Evolutionary conservation across 2,888 invertebrate species (phyloP), one percentile per base, ranked within the genome.

Genomic region (Adelphocoris suturalis): DNA sequence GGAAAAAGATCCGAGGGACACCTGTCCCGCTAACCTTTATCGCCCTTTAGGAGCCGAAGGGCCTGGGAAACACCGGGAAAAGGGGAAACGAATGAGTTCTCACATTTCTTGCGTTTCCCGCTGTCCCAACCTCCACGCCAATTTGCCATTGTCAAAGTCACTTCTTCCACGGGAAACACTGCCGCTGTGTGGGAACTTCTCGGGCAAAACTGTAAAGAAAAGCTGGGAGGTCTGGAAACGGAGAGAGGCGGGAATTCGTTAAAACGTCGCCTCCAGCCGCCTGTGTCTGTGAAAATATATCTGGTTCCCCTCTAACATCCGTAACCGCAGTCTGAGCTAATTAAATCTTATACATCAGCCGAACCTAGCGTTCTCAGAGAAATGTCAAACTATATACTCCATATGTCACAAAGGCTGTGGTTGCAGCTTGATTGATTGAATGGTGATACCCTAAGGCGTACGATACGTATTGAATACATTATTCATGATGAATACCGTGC

Each of bases 31-130:
- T 19, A 28, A 13, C 75, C 19, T 19, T 75, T 75, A 75, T 75
- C 75, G 75, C 75, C 75, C 23, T 27, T 75, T 19, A 28, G 28
- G 19, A 75, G 75, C 75, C 75, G n/a, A 75, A 75, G 28, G 28
- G n/a, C 52, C 52, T 7, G 52, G 52, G 48, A 48, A n/a, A n/a
- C 13, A 48, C 48, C 48, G 7, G 7, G 52, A 52, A 52, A 52
- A 52, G 52, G 48, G n/a, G 46, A 23, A 81, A 81, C 16, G 23
- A 11, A 81, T 47, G 48, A 48, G 76, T 27, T 76, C 28, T 76
- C 76, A 76, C 76, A 76, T 37, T 76, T 75, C 28, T 75, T 28
- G 28, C 28, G 23, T 27, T 76, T 76, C 76, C 75, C 75, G 52
- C 16, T 52, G 12, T 75, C 37, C 37, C 75, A 19, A 75, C 76